Base-by-base conservation (phyloP, 2,113 vertebrate species). In the Corythornis vintsioides region DNA sequence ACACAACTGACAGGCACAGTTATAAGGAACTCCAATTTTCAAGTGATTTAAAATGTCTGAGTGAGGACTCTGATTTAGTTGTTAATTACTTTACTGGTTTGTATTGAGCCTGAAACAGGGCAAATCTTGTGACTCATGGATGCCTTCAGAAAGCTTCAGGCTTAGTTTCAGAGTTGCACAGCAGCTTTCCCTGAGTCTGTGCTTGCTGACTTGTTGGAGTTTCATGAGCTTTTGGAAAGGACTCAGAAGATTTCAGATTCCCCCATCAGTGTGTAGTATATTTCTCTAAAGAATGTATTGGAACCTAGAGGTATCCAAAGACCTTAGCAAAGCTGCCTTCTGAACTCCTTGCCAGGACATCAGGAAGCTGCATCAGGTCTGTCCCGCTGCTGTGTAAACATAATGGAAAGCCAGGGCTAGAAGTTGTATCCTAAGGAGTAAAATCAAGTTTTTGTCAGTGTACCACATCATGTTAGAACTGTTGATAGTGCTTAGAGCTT, bases 81-180 rank as follows among this genome's bases (percentile, higher is more conserved):
- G 33, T 75, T 90, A 85, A 92, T 87, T 90, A 63, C 80, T 75
- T 91, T 56, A 71, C 90, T 86, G 57, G 4, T 92, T 94, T 88
- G 71, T 66, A 67, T 10, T 60, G 64, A 80, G 48, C 24, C 24
- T 43, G 67, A 71, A 89, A 70, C 43, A 86, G 52, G 67, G 61
- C 48, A 83, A 73, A 55, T 12, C 74, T 50, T 35, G 47, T 89
- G 88, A 82, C 71, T 91, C 83, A 56, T 13, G 61, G 70, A 67
- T 71, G 40, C 53, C 76, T 90, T 83, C 48, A 69, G 45, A 84
- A 89, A 83, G 20, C 67, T 90, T 45, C 77, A 87, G 73, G 84
- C 66, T 57, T 73, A 29, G 26, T 82, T 92, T 85, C 50, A 55
- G 71, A 14, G 19, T 6, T 88, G 29, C 24, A 7, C 3, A 66